These are phyloP conservation scores for Cybosia mesomella DNA, from an alignment of 2,888 invertebrate species.

Conservation along the genomic window DNA sequence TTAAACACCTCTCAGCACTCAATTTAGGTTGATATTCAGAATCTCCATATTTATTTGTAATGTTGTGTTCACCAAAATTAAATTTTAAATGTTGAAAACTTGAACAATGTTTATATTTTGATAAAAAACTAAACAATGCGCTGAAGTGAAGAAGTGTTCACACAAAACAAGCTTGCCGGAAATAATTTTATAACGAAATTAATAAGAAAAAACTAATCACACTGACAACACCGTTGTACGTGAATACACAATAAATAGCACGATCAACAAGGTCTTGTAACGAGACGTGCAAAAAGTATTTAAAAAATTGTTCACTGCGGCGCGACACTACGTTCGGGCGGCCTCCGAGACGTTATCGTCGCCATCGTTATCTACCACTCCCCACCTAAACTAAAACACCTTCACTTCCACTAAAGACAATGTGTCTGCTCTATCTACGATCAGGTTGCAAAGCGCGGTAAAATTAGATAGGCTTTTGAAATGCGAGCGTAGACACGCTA, in stretches of 20 bases:
- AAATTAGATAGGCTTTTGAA: conserved; percentile 37
- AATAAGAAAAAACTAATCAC: conserved; percentile 31
- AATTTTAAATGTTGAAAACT: conserved; percentile 12
- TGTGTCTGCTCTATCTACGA: conserved; percentile 52
- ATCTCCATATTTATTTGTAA: conserved; percentile 36
- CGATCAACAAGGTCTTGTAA: conserved; percentile 56
- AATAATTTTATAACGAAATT: conserved; percentile 11
- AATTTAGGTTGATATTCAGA: conserved; percentile 38
- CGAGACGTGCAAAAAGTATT: conserved; percentile 63
- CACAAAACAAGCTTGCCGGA: conserved; percentile 18
- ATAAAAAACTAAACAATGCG: conserved; percentile 4
- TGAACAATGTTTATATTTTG: conserved; percentile 5
- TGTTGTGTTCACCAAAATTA: conserved; percentile 32
- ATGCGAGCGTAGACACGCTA: conserved; percentile 24
- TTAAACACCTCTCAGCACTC: conserved; percentile 47
- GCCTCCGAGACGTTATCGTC: conserved; percentile 73
- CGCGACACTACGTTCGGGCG: conserved; percentile 55
- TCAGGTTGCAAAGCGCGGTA: conserved; percentile 49
- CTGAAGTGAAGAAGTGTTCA: conserved; percentile 3
- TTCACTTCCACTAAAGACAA: conserved; percentile 59
- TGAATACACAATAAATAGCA: conserved; percentile 45
- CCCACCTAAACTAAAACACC: conserved; percentile 64
- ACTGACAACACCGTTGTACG: conserved; percentile 29
- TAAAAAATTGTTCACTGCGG: conserved; percentile 40
- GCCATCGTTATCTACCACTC: conserved; percentile 78